A percentile compares a stretch with the other conserved stretches of the same genome.
Evolutionary conservation across 2,113 vertebrate genomes (phyloP).

Genomic region (Corydoras maculifer): DNA sequence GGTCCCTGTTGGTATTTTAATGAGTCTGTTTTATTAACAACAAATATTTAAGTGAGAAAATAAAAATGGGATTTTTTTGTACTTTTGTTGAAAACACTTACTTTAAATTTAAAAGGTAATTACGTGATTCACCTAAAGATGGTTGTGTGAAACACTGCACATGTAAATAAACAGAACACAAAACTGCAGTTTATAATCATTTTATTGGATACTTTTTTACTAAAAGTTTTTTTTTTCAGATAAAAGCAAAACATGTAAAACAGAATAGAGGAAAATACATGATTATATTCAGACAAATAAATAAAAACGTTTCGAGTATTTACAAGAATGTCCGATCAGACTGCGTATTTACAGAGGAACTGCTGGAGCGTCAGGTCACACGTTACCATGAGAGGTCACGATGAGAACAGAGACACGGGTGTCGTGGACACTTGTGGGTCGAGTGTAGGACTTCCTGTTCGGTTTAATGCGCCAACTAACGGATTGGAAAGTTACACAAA

Average conservation of each 20-base stretch:
- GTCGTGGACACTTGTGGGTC: not conserved
- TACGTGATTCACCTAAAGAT: no score
- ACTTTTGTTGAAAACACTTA: no score
- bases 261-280: not conserved
- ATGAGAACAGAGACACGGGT: not conserved
- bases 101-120: no score
- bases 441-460: not conserved
- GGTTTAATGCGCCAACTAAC: not conserved
- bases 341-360: constrained; percentile 15
- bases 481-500: constrained; percentile 17
- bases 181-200: no score
- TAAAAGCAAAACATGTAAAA: constrained; percentile 10
- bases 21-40: no score
- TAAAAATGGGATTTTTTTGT: no score
- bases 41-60: no score
- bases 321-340: constrained; percentile 14
- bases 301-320: constrained; percentile 36
- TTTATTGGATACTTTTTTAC: constrained; percentile 10
- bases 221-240: constrained; percentile 20
- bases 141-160: no score
- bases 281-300: constrained; percentile 14
- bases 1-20: no score
- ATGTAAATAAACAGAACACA: no score
- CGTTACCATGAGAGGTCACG: not conserved
- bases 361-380: not conserved